Conservation (phyloP, 2,113 vertebrate genomes). For the Grammomys surdaster region DNA sequence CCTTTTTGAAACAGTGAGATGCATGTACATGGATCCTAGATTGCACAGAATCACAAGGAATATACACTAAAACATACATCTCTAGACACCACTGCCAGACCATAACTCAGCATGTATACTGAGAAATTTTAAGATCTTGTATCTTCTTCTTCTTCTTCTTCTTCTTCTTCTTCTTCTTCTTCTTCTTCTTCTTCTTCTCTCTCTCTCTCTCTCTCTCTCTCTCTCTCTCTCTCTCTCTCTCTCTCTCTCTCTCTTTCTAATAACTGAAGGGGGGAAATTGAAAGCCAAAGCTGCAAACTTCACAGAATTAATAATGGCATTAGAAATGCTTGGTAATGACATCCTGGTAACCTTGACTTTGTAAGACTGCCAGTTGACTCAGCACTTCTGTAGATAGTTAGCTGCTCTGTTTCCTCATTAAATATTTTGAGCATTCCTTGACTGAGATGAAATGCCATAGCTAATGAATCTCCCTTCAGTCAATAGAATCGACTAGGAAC, state of each 20-base stretch:
- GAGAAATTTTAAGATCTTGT: neutral
- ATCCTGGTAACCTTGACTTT: neutral
- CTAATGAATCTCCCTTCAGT: neutral
- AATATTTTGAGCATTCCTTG: neutral
- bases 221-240: no score
- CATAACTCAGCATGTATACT: neutral
- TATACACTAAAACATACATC: neutral
- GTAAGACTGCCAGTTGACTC: neutral
- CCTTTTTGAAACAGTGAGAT: neutral
- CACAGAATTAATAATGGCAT: constrained; percentile 41
- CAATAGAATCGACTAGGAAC: neutral
- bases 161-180: no score
- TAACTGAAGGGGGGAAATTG: no score
- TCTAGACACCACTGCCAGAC: neutral
- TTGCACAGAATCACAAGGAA: neutral
- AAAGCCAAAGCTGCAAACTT: constrained; percentile 55
- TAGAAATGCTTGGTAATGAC: neutral
- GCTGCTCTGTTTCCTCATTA: neutral
- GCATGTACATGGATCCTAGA: neutral
- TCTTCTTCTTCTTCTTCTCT: no score
- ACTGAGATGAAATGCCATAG: neutral
- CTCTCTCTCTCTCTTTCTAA: no score
- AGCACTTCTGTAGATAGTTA: constrained; percentile 40
- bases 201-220: no score
- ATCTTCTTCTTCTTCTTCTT: no score